Base-by-base conservation (phyloP, 2,888 invertebrate genomes). In the Pandemis cinnamomeana region DNA sequence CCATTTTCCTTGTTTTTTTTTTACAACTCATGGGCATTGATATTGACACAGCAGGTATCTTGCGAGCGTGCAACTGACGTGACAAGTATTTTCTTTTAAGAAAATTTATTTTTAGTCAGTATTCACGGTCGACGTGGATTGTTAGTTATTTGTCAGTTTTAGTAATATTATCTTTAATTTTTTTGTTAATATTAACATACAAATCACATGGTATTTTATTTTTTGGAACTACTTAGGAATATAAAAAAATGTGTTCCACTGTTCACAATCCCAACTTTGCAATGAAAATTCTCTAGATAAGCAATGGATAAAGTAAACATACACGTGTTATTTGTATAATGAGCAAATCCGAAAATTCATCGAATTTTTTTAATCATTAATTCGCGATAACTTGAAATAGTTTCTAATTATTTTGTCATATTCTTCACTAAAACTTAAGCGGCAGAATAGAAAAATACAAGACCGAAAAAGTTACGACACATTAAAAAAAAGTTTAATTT, bases 1-100 rank as follows among this genome's bases (percentile, higher is more conserved):
- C 42, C 51, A 62, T 74, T 74, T 74, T 71, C 71, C 74, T 71
- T 67, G 61, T 60, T 73, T 61, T 70, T 64, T 69, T 69, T 63
- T 64, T 60, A 51, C 27, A 41, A 67, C 36, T 58, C 42, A 62
- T 15, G 36, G 44, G 36, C 66, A 36, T 41, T 71, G 64, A 44
- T 72, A 58, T 73, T 69, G 60, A 73, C 67, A 74, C 58, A 64
- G 66, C 51, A 44, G 66, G 53, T 70, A 51, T 55, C 46, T 55
- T 48, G 55, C 44, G 36, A 67, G 41, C 10, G 41, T 63, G 58
- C 44, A 64, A 13, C 46, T n/a, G 44, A 60, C 10, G 64, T 67
- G 42, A 55, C 53, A 67, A 6, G 66, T 51, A n/a, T 42, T 67
- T 55, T 53, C 6, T 55, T 20, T 55, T 51, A 13, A 67, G n/a